Conservation (phyloP, 2,797 vertebrate genomes). For the Telmatherina bonti region DNA sequence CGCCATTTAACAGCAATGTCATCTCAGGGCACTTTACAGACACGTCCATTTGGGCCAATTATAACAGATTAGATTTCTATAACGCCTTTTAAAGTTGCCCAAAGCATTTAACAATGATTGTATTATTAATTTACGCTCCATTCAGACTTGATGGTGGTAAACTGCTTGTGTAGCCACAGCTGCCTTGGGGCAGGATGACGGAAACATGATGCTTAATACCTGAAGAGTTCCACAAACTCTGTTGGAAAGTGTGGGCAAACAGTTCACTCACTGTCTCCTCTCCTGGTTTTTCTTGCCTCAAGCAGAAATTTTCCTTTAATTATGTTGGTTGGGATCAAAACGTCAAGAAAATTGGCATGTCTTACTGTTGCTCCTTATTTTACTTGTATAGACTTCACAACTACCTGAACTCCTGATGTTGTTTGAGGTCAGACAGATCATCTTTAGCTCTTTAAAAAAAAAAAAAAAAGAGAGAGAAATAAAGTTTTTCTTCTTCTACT, state of each 20-base stretch:
- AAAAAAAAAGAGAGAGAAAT: background rate
- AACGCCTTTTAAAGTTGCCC: no score
- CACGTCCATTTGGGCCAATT: no score
- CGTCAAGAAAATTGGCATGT: conserved; percentile 46
- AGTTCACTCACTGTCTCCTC: conserved; percentile 1
- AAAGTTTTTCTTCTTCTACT: background rate
- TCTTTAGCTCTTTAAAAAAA: background rate
- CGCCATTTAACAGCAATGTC: no score
- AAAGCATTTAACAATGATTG: no score
- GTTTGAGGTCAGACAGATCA: conserved; percentile 26
- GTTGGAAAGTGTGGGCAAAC: background rate
- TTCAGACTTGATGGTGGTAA: no score
- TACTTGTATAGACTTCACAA: conserved; percentile 52
- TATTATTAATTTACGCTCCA: no score
- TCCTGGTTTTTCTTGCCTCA: conserved; percentile 2
- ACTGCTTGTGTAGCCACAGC: no score
- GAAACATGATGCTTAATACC: background rate
- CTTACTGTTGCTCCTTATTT: conserved; percentile 32
- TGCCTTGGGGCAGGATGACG: background rate
- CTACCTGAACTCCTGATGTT: conserved; percentile 9
- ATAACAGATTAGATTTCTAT: background rate
- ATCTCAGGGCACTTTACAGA: no score
- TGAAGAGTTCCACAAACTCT: background rate
- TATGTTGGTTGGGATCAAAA: conserved; percentile 13
- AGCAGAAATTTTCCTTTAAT: background rate